These are phyloP conservation scores for Zapus hudsonius DNA, from an alignment of 2,113 vertebrate species.

Conservation along the genomic window DNA sequence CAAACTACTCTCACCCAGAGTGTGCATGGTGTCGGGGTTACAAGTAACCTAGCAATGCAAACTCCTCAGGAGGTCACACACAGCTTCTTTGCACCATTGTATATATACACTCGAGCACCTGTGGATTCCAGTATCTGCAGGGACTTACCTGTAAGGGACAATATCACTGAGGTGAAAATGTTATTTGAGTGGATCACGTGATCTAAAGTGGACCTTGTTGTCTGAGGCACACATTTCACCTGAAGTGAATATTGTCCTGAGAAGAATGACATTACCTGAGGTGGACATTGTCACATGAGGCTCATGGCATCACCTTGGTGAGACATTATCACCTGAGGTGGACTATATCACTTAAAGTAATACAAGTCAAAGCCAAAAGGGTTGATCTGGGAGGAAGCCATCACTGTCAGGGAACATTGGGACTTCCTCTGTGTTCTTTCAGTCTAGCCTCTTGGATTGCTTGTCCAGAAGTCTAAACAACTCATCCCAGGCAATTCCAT, in stretches of 20 bases:
- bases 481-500: no score
- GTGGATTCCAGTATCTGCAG: no score
- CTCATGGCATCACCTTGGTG: neutral
- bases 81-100: no score
- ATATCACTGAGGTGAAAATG: neutral
- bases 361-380: neutral
- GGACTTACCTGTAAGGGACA: no score
- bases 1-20: no score
- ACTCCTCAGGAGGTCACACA: no score
- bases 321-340: neutral
- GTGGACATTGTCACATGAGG: neutral
- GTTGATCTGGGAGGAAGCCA: neutral
- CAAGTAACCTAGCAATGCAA: neutral
- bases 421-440: neutral
- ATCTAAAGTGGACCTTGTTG: neutral
- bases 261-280: neutral
- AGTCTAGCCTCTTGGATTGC: fast-evolving
- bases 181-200: neutral
- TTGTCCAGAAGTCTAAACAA: neutral
- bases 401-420: no score
- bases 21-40: fast-evolving
- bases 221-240: neutral
- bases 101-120: fast-evolving
- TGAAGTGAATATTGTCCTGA: neutral
- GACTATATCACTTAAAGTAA: neutral